phyloP scores from a whole-genome alignment of 2,113 vertebrate genomes.

The Nycticebus coucang region DNA sequence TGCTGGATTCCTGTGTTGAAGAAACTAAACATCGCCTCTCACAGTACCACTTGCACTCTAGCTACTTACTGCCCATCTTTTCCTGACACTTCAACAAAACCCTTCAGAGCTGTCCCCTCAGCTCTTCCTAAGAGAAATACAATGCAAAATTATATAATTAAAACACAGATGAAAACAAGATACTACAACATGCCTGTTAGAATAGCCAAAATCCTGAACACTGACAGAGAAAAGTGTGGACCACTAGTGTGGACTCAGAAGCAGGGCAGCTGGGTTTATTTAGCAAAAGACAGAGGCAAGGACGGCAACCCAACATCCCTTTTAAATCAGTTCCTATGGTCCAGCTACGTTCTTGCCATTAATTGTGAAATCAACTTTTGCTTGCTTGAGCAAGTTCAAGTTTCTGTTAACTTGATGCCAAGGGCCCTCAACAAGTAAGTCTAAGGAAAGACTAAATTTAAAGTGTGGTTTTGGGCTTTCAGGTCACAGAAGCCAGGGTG shows the following conservation, averaged over 20 bases:
- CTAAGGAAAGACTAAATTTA: neutral
- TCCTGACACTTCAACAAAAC: neutral
- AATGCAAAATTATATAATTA: neutral
- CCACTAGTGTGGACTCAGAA: neutral
- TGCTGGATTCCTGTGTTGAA: neutral
- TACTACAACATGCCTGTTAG: neutral
- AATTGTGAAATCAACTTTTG: neutral
- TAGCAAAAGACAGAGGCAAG: neutral
- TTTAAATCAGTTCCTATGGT: neutral
- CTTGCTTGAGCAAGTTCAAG: neutral
- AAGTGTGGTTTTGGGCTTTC: neutral
- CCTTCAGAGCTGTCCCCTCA: neutral
- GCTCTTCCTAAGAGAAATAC: neutral
- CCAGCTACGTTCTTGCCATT: neutral
- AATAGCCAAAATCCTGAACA: neutral
- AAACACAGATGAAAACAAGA: neutral
- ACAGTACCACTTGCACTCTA: neutral
- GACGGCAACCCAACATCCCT: neutral
- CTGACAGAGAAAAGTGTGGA: no score
- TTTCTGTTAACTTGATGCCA: neutral
- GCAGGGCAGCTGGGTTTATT: neutral
- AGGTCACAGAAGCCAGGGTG: neutral
- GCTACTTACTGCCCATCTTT: neutral
- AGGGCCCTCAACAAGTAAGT: neutral
- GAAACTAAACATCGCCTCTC: neutral